Percentiles rank a stretch among this genome's conserved stretches.
These are phyloP conservation scores for Dascillus cervinus DNA, from an alignment of 2,888 invertebrate genomes.

Conservation along the genomic window DNA sequence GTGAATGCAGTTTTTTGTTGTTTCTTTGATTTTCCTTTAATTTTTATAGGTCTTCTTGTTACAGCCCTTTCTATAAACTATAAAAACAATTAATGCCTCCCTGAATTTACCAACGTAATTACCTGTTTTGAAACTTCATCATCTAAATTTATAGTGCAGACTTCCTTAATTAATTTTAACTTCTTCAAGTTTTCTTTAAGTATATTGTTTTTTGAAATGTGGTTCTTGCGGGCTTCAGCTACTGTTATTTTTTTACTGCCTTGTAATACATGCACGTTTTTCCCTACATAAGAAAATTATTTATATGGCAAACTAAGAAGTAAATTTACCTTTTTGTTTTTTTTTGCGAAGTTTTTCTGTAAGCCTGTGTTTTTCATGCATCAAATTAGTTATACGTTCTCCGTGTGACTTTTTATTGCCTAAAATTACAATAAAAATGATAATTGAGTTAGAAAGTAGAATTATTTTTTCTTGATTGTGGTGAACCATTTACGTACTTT, in stretches of 20 bases:
- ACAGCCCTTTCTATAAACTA: constrained; percentile 52
- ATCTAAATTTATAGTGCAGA: constrained; percentile 31
- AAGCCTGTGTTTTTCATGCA: constrained; percentile 28
- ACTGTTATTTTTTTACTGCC: constrained; percentile 32
- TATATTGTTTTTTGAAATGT: constrained; percentile 31
- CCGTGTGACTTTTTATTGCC: constrained; percentile 13
- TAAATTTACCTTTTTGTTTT: constrained; percentile 28
- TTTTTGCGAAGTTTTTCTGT: constrained; percentile 21
- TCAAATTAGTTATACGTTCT: constrained; percentile 24
- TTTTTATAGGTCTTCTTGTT: constrained; percentile 44
- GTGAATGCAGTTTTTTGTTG: constrained; percentile 58
- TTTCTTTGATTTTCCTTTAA: constrained; percentile 40
- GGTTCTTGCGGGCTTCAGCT: constrained; percentile 28
- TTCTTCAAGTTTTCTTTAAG: constrained; percentile 34
- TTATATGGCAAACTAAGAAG: background rate
- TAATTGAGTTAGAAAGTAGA: background rate
- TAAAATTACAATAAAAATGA: constrained; percentile 1
- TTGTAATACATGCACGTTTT: constrained; percentile 26
- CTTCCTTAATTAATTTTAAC: constrained; percentile 29
- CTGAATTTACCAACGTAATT: constrained; percentile 5
- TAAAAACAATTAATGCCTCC: constrained; percentile 12
- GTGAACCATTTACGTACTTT: constrained; percentile 14
- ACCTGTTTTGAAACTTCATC: constrained; percentile 26
- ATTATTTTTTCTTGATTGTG: constrained; percentile 4
- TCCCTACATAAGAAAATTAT: constrained; percentile 2